Evolutionary conservation across 2,888 invertebrate genomes (phyloP).

Genomic region (Acleris cristana): DNA sequence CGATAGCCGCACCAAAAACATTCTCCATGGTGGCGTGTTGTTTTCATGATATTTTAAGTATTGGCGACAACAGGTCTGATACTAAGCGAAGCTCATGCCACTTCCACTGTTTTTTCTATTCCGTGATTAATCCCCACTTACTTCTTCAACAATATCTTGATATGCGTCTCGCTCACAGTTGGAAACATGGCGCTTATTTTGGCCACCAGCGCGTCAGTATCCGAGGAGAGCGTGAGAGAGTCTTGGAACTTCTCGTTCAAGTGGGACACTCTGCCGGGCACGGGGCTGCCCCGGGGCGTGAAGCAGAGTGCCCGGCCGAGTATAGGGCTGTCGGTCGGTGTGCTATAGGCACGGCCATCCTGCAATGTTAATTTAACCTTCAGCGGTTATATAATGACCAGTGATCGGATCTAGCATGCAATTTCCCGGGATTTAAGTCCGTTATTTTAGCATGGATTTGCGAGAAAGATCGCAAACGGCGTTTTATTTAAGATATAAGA

Average conservation of each 20-base stretch:
- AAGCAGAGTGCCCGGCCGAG: slow-evolving; percentile 76
- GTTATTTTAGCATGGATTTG: too few relatives aligned
- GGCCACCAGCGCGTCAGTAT: slow-evolving; percentile 89
- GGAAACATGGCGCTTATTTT: slow-evolving; percentile 95
- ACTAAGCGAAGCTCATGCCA: too few relatives aligned
- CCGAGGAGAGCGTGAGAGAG: slow-evolving; percentile 85
- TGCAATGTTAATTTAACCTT: slow-evolving; percentile 37
- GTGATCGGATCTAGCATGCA: too few relatives aligned
- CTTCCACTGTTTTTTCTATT: too few relatives aligned
- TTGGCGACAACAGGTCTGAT: too few relatives aligned
- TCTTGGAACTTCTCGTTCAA: slow-evolving; percentile 84
- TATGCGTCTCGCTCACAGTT: slow-evolving; percentile 94
- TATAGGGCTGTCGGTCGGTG: slow-evolving; percentile 75
- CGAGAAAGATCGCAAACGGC: too few relatives aligned
- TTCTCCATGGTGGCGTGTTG: too few relatives aligned
- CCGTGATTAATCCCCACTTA: slow-evolving; percentile 87
- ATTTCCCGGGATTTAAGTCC: too few relatives aligned
- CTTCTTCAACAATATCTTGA: slow-evolving; percentile 94
- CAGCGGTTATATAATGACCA: too few relatives aligned
- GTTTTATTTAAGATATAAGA: too few relatives aligned
- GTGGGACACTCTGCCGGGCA: slow-evolving; percentile 77
- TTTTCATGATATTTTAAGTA: too few relatives aligned
- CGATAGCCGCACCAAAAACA: too few relatives aligned
- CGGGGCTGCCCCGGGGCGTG: slow-evolving; percentile 77
- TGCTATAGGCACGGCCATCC: slow-evolving; percentile 68